Percentiles rank a stretch among this genome's conserved stretches.
phyloP scores from a whole-genome alignment of 1,140 invertebrate species.

The Aphelenchoides besseyi region DNA sequence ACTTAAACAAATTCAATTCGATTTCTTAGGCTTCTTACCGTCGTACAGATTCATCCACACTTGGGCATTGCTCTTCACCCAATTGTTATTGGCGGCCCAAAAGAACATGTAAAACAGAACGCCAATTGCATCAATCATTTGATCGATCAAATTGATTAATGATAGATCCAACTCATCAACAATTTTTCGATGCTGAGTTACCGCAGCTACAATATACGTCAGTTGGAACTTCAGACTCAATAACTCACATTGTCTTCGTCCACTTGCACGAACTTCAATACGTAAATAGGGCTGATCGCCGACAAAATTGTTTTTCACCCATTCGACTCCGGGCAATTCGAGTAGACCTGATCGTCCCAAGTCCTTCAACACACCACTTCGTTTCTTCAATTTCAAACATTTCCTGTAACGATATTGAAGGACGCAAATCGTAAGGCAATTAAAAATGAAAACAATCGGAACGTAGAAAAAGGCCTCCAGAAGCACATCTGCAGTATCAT shows the following conservation, averaged over 20 bases:
- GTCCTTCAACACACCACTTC: background rate
- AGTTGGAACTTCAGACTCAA: background rate
- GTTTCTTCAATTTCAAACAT: constrained; percentile 1
- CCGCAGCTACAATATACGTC: background rate
- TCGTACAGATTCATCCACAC: constrained; percentile 18
- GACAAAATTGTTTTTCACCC: background rate
- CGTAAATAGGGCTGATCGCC: background rate
- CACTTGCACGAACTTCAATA: constrained; percentile 1
- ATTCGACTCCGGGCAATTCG: background rate
- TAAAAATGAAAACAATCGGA: constrained; percentile 24
- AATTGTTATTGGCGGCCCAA: constrained; percentile 16
- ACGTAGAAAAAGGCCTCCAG: constrained; percentile 27
- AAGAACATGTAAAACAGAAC: constrained; percentile 31
- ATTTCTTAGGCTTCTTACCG: background rate
- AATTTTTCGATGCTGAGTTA: background rate
- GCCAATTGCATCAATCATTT: constrained; percentile 28
- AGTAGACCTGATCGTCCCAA: background rate
- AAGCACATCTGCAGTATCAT: constrained; percentile 25
- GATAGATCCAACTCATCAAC: constrained; percentile 15
- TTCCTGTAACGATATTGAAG: constrained; percentile 22
- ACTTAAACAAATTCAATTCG: background rate
- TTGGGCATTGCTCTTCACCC: background rate
- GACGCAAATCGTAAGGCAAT: constrained; percentile 18
- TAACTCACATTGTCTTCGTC: background rate
- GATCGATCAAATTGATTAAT: constrained; percentile 22